Conservation (phyloP, 2,113 vertebrate genomes). For the Sorex araneus region DNA sequence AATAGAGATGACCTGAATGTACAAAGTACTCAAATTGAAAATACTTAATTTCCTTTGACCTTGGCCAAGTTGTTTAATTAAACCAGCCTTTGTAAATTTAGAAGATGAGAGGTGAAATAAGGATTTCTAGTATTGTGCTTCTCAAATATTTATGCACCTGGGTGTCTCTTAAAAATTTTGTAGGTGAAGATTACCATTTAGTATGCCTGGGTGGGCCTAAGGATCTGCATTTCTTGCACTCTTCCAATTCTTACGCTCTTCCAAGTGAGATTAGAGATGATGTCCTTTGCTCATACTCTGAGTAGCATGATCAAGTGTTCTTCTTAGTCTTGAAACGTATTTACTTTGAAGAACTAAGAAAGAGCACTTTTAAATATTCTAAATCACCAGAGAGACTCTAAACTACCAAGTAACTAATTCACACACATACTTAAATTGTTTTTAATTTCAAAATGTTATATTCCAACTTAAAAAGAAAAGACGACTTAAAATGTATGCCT, state of each 20-base stretch:
- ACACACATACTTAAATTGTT: neutral
- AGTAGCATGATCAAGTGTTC: neutral
- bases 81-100: neutral
- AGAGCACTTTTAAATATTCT: neutral
- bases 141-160: neutral
- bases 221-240: neutral
- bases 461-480: neutral
- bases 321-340: neutral
- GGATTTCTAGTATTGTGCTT: neutral
- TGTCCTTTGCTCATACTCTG: neutral
- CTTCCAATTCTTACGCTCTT: neutral
- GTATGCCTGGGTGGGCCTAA: neutral
- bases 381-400: neutral
- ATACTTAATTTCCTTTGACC: neutral
- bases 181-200: neutral
- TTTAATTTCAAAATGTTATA: conserved; percentile 35
- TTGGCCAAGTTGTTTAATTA: neutral
- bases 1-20: conserved; percentile 43
- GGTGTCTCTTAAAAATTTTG: neutral
- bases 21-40: conserved; percentile 36
- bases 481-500: neutral
- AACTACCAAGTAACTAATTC: neutral
- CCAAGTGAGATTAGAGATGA: neutral
- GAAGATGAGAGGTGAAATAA: neutral
- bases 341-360: neutral